Conservation (phyloP, 2,797 vertebrate genomes). For the Octomys mimax region DNA sequence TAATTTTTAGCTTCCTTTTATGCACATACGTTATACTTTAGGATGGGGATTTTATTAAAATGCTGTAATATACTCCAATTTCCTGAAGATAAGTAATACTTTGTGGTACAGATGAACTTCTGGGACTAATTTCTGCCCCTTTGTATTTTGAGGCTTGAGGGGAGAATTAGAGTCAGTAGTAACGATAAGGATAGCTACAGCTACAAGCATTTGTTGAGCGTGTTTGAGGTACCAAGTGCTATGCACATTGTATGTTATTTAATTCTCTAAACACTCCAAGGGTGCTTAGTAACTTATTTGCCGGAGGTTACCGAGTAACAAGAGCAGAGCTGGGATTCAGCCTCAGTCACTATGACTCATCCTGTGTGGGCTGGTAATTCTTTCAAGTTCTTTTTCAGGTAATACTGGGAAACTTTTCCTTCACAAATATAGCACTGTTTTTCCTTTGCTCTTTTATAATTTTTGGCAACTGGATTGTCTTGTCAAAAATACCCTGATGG, state of each 20-base stretch:
- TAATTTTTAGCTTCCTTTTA: not conserved
- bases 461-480: not conserved
- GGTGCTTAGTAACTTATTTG: not conserved
- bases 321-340: not conserved
- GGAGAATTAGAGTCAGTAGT: not conserved
- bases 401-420: not conserved
- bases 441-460: not conserved
- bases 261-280: not conserved
- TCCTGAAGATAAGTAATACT: not conserved
- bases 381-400: not conserved
- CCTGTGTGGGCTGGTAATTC: not conserved
- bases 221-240: not conserved
- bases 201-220: not conserved
- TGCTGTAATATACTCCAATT: not conserved
- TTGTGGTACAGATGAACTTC: not conserved
- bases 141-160: not conserved
- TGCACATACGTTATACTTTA: not conserved
- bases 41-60: not conserved
- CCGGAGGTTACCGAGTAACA: not conserved
- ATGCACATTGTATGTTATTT: accelerated
- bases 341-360: not conserved
- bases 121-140: not conserved
- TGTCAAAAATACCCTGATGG: not conserved
- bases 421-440: not conserved
- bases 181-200: not conserved